Conservation (phyloP, 2,113 vertebrate species). For the Centropus bengalensis region DNA sequence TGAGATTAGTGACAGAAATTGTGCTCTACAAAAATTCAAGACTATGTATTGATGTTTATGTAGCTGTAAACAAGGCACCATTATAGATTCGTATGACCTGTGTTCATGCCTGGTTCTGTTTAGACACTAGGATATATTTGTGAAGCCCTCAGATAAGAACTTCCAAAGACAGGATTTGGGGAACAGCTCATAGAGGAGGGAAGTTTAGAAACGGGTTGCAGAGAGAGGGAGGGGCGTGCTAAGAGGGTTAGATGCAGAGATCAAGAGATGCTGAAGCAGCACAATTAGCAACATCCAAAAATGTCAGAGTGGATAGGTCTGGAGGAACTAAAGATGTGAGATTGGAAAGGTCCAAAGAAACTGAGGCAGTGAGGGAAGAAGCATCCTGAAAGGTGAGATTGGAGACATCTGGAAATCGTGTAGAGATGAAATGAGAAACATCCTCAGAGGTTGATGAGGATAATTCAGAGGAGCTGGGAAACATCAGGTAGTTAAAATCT, state of each 20-base stretch:
- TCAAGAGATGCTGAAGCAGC: neutral
- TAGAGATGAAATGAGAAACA: neutral
- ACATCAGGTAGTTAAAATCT: slow-evolving; percentile 12
- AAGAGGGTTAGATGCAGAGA: slow-evolving; percentile 17
- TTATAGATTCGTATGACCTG: neutral
- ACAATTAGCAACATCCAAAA: slow-evolving; percentile 35
- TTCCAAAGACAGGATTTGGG: neutral
- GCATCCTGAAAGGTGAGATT: neutral
- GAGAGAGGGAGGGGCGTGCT: neutral
- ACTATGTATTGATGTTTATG: neutral
- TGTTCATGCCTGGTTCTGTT: neutral
- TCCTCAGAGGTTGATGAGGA: neutral
- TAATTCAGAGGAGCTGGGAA: slow-evolving; percentile 24
- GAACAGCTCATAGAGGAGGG: neutral
- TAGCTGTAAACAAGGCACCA: slow-evolving; percentile 34
- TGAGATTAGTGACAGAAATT: neutral
- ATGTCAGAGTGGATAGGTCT: slow-evolving; percentile 20
- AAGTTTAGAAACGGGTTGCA: neutral
- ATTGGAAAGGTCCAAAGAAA: slow-evolving; percentile 24
- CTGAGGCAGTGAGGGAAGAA: slow-evolving; percentile 7
- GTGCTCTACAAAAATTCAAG: neutral
- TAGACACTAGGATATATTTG: neutral
- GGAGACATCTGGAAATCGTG: slow-evolving; percentile 17
- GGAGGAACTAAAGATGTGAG: neutral
- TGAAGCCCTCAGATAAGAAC: neutral